Evolutionary conservation across 1,140 invertebrate genomes (phyloP), one percentile per base, ranked within the genome.

Genomic region (Latrodectus geometricus): DNA sequence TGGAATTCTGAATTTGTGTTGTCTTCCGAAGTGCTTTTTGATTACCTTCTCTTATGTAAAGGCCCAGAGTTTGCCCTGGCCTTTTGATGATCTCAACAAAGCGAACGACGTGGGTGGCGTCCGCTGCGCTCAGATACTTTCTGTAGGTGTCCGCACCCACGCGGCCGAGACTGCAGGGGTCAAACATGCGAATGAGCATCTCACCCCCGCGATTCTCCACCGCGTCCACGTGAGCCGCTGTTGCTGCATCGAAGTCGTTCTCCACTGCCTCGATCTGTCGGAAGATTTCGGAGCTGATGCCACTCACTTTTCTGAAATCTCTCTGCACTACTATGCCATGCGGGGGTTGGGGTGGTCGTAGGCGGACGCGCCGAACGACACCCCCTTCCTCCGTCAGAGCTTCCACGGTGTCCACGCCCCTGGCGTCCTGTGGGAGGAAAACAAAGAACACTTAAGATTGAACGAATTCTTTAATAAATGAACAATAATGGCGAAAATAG

Each of bases 51-150:
- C 98, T 93, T 89, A 99, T 99, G 90, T 99, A 99, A 80, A 99
- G 94, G 68, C 98, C 98, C 76, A 99, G 93, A 9, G 98, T 99
- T 92, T 99, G 98, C 35, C 98, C 98, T 3, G 98, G 98, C 89
- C 98, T 94, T 92, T 99, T 99, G 87, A 99, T 97, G 90, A 99
- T 99, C 92, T 99, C 98, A 88, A 99, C 97, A 90, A 99, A 96
- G 92, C 98, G 95, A 73, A 98, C 95, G 88, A 95, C 89, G 75
- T 87, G 78, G 11, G 84, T 65, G 66, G 74, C 78, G 35, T 89
- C 89, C n/a, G 88, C 88, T 11, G 88, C 80, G 15, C 70, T 69
- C 61, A 89, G 73, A 73, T 89, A 88, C 56, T 85, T 87, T 48
- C 81, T 76, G 80, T 80, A 85, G 83, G 95, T 94, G 89, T 97